Base-by-base conservation (phyloP, 2,888 invertebrate genomes). In the Patella ulyssiponensis region DNA sequence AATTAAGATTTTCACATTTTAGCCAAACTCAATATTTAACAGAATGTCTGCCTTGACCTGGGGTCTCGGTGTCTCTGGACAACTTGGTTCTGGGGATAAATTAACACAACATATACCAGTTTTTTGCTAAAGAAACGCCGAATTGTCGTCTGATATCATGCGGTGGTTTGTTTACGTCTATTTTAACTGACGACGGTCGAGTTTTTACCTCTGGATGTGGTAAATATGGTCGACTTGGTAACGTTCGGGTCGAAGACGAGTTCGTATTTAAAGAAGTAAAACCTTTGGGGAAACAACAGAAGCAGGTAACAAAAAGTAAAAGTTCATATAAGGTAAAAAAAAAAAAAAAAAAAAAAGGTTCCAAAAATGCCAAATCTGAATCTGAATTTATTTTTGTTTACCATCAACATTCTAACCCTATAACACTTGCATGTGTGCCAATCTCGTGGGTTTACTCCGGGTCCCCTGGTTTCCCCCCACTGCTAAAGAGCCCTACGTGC, bases 151-250 rank as follows among this genome's bases (percentile, higher is more conserved):
- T 51, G 44, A 75, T 86, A 15, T 75, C 76, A 56, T 81, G 83
- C 71, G 87, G 87, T 27, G 85, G 84, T 20, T 81, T 86, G 33
- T 84, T 76, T 75, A 85, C 86, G 2, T 80, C 80, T 20, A 78
- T 83, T 7, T 56, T 87, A 44, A 82, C 77, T 5, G 78, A 71
- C 9, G 74, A 77, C 51, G 87, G 87, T 9, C 20, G 51, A 15
- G 76, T 86, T 70, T 82, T 73, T 58, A 79, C 83, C 20, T 84
- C 82, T 53, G 87, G 87, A 0, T 86, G 86, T 77, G 85, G 87
- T 9, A 86, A 84, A 73, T 77, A 85, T 75, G 87, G 87, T 11
- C 80, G 87, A 7, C 80, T 87, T n/a, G 87, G 87, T 11, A 80
- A 80, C 12, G 84, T 83, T 4, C 33, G 77, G 20, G 84, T 84